A percentile compares a stretch with the other conserved stretches of the same genome.
These are phyloP conservation scores for Liodrosophila aerea DNA, from an alignment of 2,888 invertebrate genomes.

Conservation along the genomic window DNA sequence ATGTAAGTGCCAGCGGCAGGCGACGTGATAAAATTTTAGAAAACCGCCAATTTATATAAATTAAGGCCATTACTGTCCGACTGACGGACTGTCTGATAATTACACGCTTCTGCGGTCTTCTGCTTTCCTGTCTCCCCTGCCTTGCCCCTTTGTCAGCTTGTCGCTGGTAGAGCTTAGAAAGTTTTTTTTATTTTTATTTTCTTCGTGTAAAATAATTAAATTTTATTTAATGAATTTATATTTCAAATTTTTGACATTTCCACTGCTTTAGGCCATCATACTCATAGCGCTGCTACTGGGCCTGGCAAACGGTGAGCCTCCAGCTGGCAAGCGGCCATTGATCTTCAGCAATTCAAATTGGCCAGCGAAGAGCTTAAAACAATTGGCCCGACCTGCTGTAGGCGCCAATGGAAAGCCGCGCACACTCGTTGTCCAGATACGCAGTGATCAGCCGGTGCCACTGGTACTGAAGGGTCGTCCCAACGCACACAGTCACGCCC, in stretches of 20 bases:
- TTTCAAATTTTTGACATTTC: conserved; percentile 34
- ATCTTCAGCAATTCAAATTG: conserved; percentile 70
- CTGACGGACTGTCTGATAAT: conserved; percentile 37
- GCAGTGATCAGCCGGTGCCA: conserved; percentile 80
- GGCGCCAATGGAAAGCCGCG: conserved; percentile 64
- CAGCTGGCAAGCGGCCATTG: conserved; percentile 66
- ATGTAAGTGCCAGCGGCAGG: conserved; percentile 45
- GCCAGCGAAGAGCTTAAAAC: conserved; percentile 74
- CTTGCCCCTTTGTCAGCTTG: conserved; percentile 7
- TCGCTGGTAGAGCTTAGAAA: conserved; percentile 50
- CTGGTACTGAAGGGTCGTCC: conserved; percentile 79
- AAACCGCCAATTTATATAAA: conserved; percentile 70
- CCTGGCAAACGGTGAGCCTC: conserved; percentile 67
- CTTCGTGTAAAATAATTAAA: conserved; percentile 35
- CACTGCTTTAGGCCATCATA: background rate
- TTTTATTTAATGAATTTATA: conserved; percentile 33
- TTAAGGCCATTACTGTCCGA: conserved; percentile 63
- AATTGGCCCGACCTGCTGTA: conserved; percentile 49
- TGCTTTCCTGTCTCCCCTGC: background rate
- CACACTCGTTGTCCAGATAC: conserved; percentile 81
- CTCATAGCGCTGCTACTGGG: conserved; percentile 44
- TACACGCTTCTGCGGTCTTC: conserved; percentile 26
- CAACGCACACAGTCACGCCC: conserved; percentile 46
- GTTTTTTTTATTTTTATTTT: conserved; percentile 40
- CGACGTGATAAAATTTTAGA: conserved; percentile 77